Base-by-base conservation (phyloP, 1,140 invertebrate species). In the Drosophila bocki region DNA sequence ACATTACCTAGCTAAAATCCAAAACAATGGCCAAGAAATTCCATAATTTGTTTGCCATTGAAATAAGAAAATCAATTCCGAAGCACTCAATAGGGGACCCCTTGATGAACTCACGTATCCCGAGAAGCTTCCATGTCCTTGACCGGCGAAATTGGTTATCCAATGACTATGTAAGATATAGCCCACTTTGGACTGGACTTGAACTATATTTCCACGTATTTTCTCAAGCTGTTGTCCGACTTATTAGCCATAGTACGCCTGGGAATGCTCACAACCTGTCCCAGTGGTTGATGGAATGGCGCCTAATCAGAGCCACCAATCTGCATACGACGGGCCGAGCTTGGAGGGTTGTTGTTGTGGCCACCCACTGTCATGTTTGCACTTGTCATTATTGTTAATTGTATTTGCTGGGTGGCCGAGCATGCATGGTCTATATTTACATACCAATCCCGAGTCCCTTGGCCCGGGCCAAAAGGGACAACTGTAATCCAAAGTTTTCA, bases 351-450 rank as follows among this genome's bases (percentile, higher is more conserved):
- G 47, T 19, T 22, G 48, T 39, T 11, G 9, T 33, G 22, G 32
- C n/a, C 39, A 32, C 62, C 64, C 42, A 59, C 53, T 83, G 77
- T 69, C 85, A 90, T 88, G 86, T 88, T 88, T 88, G 82, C 85
- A 88, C 75, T 88, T 90, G 85, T 88, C 85, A 88, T 88, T 88
- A 88, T 85, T 88, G 67, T 85, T 88, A 88, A 88, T 88, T 88
- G 85, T 88, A 72, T 88, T 90, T 88, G 85, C 57, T 42, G 74
- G 80, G 65, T 69, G 68, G 53, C 75, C 71, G 53, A 44, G 75
- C 85, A 79, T 78, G 77, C 75, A 82, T 42, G 63, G 61, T 37
- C 69, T 53, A 67, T 84, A 85, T 81, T 90, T 81, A 88, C 85
- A 81, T 60, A 85, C 54, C 39, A 42, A 29, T 45, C 26, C 26